Evolutionary conservation across 2,888 invertebrate genomes (phyloP).

Genomic region (Hemaris fuciformis): DNA sequence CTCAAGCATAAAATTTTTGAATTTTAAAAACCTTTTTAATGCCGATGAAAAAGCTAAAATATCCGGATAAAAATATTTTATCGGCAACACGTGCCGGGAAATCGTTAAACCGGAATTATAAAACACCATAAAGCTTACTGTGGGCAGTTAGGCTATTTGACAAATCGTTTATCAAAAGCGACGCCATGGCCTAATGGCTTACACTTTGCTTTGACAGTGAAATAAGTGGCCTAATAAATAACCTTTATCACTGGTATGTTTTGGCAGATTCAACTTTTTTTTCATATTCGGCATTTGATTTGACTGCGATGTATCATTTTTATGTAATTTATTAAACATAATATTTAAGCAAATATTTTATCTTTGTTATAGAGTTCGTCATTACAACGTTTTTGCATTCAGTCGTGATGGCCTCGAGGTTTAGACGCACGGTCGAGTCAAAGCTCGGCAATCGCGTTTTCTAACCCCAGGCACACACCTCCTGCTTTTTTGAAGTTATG

Average conservation of each 20-base stretch:
- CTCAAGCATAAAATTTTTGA: background rate
- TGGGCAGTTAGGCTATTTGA: background rate
- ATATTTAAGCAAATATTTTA: too few relatives aligned
- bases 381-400: too few relatives aligned
- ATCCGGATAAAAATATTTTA: background rate
- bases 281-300: background rate
- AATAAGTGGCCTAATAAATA: background rate
- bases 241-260: background rate
- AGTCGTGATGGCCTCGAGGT: too few relatives aligned
- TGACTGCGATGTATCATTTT: background rate
- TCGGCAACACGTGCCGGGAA: background rate
- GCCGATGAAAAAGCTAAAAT: background rate
- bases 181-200: background rate
- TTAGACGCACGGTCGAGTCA: too few relatives aligned
- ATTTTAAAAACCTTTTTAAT: background rate
- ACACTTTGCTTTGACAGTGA: background rate
- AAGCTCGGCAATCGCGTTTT: too few relatives aligned
- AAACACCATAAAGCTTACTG: background rate
- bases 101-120: background rate
- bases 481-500: too few relatives aligned
- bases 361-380: too few relatives aligned
- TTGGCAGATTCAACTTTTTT: background rate
- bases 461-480: too few relatives aligned
- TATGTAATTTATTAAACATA: too few relatives aligned
- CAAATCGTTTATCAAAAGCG: conserved; percentile 1